These are phyloP conservation scores for Hafferia zeledoni DNA, from an alignment of 2,797 vertebrate genomes.

Conservation along the genomic window DNA sequence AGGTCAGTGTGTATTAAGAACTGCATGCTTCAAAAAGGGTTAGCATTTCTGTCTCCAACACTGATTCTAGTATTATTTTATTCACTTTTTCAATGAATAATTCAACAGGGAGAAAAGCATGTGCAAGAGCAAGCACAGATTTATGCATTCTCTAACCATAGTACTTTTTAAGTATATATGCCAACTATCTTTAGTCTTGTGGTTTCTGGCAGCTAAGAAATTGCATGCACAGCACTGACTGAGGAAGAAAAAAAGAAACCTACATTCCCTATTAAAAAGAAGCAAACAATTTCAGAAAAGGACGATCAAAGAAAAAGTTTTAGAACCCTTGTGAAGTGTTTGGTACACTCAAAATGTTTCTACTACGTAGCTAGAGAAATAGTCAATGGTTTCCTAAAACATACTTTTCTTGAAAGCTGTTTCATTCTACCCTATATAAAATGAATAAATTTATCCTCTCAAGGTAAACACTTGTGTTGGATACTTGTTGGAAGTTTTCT, in stretches of 20 bases:
- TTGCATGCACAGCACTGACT: neutral
- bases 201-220: neutral
- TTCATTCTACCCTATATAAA: neutral
- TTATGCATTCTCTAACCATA: neutral
- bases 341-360: neutral
- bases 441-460: neutral
- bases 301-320: neutral
- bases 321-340: neutral
- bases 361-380: fast-evolving
- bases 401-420: neutral
- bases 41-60: neutral
- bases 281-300: neutral
- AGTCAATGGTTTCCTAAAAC: neutral
- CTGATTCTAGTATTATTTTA: neutral
- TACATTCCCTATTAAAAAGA: neutral
- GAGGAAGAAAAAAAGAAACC: neutral
- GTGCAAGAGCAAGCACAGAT: neutral
- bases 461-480: neutral
- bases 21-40: neutral
- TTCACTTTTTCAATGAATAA: neutral
- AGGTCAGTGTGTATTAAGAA: neutral
- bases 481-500: neutral
- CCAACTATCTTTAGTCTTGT: neutral
- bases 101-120: neutral
- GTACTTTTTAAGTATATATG: neutral